phyloP scores from a whole-genome alignment of 2,797 vertebrate species.

The Amblyopsis hoosieri region DNA sequence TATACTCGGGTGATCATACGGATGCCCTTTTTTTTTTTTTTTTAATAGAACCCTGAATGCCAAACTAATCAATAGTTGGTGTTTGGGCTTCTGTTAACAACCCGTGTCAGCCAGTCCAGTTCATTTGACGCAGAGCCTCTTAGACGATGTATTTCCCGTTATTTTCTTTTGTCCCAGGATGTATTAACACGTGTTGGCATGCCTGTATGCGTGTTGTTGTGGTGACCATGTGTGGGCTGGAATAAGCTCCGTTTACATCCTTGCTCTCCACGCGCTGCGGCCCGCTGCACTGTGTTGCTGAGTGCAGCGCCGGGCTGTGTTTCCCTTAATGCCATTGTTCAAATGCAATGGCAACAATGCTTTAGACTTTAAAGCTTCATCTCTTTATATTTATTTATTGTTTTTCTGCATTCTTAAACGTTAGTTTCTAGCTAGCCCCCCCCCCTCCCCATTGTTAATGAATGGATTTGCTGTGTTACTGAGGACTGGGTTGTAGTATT shows the following conservation, averaged over 20 bases:
- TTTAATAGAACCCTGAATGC: slow-evolving; percentile 12
- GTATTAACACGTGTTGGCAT: slow-evolving; percentile 74
- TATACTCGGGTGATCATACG: slow-evolving; percentile 7
- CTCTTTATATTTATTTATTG: slow-evolving; percentile 66
- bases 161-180: slow-evolving; percentile 24
- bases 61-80: neutral
- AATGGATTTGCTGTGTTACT: slow-evolving; percentile 97
- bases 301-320: slow-evolving; percentile 85
- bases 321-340: slow-evolving; percentile 85
- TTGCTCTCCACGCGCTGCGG: slow-evolving; percentile 61
- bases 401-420: slow-evolving; percentile 69
- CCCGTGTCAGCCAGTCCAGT: slow-evolving; percentile 7
- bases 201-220: slow-evolving; percentile 67
- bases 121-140: slow-evolving; percentile 15
- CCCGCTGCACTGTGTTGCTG: slow-evolving; percentile 64
- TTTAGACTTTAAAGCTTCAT: slow-evolving; percentile 87
- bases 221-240: slow-evolving; percentile 57
- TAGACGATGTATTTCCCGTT: neutral
- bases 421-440: slow-evolving; percentile 5
- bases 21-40: slow-evolving; percentile 1
- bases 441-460: slow-evolving; percentile 75
- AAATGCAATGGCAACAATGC: slow-evolving; percentile 74
- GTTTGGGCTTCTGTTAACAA: neutral
- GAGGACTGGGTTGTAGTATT: slow-evolving; percentile 85
- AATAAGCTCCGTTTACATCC: slow-evolving; percentile 47